These are phyloP conservation scores for Willowsia nigromaculata DNA, from an alignment of 2,888 invertebrate genomes.

Conservation along the genomic window DNA sequence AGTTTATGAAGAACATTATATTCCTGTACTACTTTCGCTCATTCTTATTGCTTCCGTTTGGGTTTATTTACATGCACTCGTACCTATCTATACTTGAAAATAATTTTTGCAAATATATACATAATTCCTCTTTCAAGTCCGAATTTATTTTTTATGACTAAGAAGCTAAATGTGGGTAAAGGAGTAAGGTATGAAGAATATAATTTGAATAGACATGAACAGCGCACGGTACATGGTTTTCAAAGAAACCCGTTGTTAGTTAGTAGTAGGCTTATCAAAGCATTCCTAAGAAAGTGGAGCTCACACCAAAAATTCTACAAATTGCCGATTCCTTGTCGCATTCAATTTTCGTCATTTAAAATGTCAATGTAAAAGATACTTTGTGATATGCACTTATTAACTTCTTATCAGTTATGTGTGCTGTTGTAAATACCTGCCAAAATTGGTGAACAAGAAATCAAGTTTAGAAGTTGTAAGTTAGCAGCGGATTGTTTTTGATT, in stretches of 20 bases:
- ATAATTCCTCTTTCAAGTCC: neutral
- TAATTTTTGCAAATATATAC: neutral
- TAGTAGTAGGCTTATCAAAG: neutral
- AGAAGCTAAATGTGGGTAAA: neutral
- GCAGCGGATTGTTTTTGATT: too few relatives aligned
- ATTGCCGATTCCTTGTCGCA: neutral
- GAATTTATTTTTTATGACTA: constrained; percentile 4
- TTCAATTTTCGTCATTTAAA: neutral
- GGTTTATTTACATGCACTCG: neutral
- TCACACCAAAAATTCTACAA: neutral
- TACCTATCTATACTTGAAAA: neutral
- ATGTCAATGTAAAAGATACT: too few relatives aligned
- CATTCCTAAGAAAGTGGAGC: neutral
- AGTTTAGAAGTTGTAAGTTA: too few relatives aligned
- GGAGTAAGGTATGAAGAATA: neutral
- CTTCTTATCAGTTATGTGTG: too few relatives aligned
- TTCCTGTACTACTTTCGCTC: neutral
- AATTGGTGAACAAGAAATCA: too few relatives aligned
- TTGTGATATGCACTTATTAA: too few relatives aligned
- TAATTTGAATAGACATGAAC: neutral
- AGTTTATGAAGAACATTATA: neutral
- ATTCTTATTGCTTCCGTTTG: neutral
- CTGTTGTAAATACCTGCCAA: too few relatives aligned
- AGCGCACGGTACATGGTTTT: neutral
- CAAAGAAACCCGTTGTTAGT: neutral